phyloP scores from a whole-genome alignment of 1,140 invertebrate species.

The Venustaconcha ellipsiformis region DNA sequence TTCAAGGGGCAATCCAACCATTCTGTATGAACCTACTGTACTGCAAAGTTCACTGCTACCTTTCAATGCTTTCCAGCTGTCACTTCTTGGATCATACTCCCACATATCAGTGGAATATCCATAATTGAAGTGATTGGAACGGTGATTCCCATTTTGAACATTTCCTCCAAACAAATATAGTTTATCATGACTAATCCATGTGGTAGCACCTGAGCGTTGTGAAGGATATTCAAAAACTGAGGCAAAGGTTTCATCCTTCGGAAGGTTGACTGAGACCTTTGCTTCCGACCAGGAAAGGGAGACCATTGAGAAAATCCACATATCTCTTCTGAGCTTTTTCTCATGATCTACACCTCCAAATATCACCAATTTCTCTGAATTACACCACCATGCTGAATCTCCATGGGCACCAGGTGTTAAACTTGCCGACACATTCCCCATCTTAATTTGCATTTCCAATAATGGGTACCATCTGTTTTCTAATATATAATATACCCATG shows the following conservation, averaged over 20 bases:
- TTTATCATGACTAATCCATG: slow-evolving; percentile 30
- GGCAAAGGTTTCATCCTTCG: slow-evolving; percentile 19
- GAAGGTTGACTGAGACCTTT: slow-evolving; percentile 10
- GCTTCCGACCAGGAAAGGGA: slow-evolving; percentile 38
- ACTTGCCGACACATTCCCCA: not conserved
- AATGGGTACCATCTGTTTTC: slow-evolving; percentile 36
- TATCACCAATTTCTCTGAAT: slow-evolving; percentile 26
- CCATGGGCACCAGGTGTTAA: slow-evolving; percentile 28
- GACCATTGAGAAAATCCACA: slow-evolving; percentile 42
- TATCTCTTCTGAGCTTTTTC: slow-evolving; percentile 34
- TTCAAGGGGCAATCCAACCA: not conserved
- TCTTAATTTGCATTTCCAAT: slow-evolving; percentile 5
- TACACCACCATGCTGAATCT: slow-evolving; percentile 44
- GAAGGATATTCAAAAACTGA: slow-evolving; percentile 29
- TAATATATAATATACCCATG: slow-evolving; percentile 38
- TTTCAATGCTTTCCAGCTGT: slow-evolving; percentile 31
- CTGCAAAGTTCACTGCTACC: slow-evolving; percentile 17
- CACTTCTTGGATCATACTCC: slow-evolving; percentile 30
- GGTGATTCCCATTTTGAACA: slow-evolving; percentile 23
- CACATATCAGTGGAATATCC: slow-evolving; percentile 46
- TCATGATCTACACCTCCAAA: slow-evolving; percentile 45
- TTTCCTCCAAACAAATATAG: slow-evolving; percentile 54
- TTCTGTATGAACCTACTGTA: slow-evolving; percentile 17
- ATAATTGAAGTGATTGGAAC: slow-evolving; percentile 26
- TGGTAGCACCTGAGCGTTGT: slow-evolving; percentile 44